Evolutionary conservation across 2,113 vertebrate species (phyloP), one percentile per base, ranked within the genome.

Genomic region (Heteronetta atricapilla): DNA sequence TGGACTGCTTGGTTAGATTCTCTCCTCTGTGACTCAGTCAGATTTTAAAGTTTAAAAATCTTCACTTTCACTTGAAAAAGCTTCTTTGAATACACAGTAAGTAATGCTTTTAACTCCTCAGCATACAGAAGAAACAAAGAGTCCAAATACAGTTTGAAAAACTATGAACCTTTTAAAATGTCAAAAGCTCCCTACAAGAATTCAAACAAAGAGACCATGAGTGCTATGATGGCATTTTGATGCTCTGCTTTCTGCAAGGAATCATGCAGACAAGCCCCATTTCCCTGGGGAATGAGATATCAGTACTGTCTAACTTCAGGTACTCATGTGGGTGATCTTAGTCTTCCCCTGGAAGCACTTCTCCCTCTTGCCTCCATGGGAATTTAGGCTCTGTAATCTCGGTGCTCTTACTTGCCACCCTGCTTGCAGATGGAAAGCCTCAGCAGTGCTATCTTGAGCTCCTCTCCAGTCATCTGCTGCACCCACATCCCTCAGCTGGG

Each of bases 1-100:
- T 2, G 3, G 75, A 31, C 58, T 59, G 42, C 89, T 79, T 82
- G 40, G 44, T 89, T 91, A 73, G 33, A 76, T 73, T 73, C 19
- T 48, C 12, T 94, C 74, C 67, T 91, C 55, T 93, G 78, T 88
- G 81, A 89, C 66, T 68, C 60, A 89, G 31, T n/a, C 81, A 59
- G 87, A 84, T 88, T 82, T 95, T 95, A 95, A 97, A 94, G 70
- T 93, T 96, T 91, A 82, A 97, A 95, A 92, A 82, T 96, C 81
- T 89, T 94, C 74, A 53, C 53, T 96, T 96, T 96, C 87, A 82
- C 50, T 92, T 91, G 82, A 88, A 89, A 87, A 95, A 70, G 55
- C 78, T 92, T 94, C 66, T 52, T 85, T 70, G 75, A 76, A 66
- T 82, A 50, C 79, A 33, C 11, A 85, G 89, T 91, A 74, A 85